Evolutionary conservation across 2,113 vertebrate species (phyloP).

Genomic region (Hippocampus guttulatus): DNA sequence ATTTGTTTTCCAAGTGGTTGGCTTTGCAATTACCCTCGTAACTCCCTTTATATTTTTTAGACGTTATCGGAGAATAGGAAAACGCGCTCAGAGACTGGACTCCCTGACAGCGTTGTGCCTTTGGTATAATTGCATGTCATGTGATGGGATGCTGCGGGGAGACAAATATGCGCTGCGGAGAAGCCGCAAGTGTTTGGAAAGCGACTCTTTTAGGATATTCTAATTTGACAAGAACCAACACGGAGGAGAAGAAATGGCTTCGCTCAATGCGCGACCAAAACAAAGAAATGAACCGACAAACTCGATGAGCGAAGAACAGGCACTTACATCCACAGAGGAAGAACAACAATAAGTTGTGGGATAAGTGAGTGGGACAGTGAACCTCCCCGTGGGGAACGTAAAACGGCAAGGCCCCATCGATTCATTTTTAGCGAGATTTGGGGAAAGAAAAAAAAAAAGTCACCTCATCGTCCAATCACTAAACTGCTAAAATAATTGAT

Average conservation of each 20-base stretch:
- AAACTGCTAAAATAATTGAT: background rate
- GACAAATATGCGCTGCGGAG: constrained; percentile 23
- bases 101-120: constrained; percentile 39
- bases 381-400: no score
- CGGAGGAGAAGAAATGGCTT: background rate
- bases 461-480: no score
- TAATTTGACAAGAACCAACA: background rate
- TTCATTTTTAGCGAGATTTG: no score
- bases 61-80: constrained; percentile 50
- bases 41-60: constrained; percentile 60
- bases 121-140: constrained; percentile 57
- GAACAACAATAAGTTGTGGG: background rate
- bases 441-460: no score
- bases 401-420: no score
- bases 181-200: background rate
- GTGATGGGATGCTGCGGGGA: constrained; percentile 46
- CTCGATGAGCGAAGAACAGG: background rate
- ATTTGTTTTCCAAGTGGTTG: constrained; percentile 64
- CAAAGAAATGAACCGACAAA: background rate
- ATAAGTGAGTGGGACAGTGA: background rate
- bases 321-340: background rate
- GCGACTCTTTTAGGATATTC: background rate
- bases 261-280: background rate
- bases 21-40: constrained; percentile 64
- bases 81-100: constrained; percentile 55